Conservation (phyloP, 2,113 vertebrate genomes). For the human region DNA sequence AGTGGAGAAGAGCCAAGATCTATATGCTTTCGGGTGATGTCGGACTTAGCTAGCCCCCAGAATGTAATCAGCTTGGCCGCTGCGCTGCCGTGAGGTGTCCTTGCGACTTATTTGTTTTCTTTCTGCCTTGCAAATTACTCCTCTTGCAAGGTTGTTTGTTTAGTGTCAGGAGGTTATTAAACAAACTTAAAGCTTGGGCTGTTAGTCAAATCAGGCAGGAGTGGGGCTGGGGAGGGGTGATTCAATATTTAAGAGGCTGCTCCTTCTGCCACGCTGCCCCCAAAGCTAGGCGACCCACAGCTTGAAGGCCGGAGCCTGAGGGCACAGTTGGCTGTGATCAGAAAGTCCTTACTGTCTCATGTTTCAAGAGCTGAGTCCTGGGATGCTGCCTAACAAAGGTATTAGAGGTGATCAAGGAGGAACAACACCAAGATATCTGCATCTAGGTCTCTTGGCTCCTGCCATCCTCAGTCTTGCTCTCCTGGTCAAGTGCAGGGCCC, state of each 20-base stretch:
- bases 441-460: not conserved
- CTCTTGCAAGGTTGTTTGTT: constrained; percentile 85
- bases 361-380: not conserved
- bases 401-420: not conserved
- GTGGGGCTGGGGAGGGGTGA: constrained; percentile 71
- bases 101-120: constrained; percentile 86
- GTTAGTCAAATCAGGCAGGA: constrained; percentile 83
- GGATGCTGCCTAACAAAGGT: not conserved
- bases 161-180: constrained; percentile 87
- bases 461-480: not conserved
- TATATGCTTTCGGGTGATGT: constrained; percentile 79
- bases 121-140: constrained; percentile 86
- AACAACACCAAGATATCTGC: not conserved
- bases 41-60: constrained; percentile 78
- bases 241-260: constrained; percentile 83
- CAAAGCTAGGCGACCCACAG: not conserved
- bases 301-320: not conserved
- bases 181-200: constrained; percentile 82
- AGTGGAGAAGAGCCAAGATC: constrained; percentile 84
- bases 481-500: not conserved
- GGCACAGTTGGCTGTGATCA: not conserved
- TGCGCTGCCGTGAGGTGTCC: constrained; percentile 77
- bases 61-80: constrained; percentile 81
- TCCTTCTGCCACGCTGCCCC: constrained; percentile 49
- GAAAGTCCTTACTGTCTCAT: not conserved